Base-by-base conservation (phyloP, 2,797 vertebrate genomes). In the Somateria mollissima region DNA sequence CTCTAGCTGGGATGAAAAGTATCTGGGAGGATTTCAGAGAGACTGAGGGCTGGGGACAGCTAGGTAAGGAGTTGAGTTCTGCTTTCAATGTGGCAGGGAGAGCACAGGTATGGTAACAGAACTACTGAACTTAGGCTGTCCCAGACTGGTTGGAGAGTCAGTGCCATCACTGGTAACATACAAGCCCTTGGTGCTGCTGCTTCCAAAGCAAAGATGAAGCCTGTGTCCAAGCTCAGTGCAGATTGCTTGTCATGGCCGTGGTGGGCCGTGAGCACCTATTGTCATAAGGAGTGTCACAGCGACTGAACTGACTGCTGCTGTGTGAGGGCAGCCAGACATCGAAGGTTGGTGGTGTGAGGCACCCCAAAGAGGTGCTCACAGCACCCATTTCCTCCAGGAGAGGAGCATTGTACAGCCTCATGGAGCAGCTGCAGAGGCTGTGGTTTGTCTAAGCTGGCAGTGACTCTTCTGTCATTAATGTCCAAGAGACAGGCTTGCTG, bases 241-340 rank as follows among this genome's bases (percentile, higher is more conserved):
- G 65, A 9, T 30, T 53, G 22, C 14, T 61, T 22, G 28, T 24
- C 28, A 3, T 0, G 1, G 81, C 77, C 64, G 15, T 7, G 51
- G n/a, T 30, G 61, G 53, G 30, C 49, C 70, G 75, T 73, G 43
- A 74, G 36, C 28, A 30, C 13, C n/a, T 47, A 20, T 0, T 0
- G 45, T 5, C 67, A 32, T 0, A 0, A 65, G 27, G 6, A 66
- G 10, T 21, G 25, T 57, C 66, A 53, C 17, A 47, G n/a, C 0
- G 1, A 41, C 64, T 47, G 47, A 18, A 45, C 75, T 71, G 34
- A 41, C 78, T 64, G 51, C 45, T 67, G 37, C 75, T 69, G 12
- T 36, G 57, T 74, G 57, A 77, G 57, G 73, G 22, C 51, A 78
- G 32, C 22, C 54, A 14, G 24, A 11, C 37, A 5, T 11, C 78